Evolutionary conservation across 2,888 invertebrate genomes (phyloP).

Genomic region (Oxyscelio sp.): DNA sequence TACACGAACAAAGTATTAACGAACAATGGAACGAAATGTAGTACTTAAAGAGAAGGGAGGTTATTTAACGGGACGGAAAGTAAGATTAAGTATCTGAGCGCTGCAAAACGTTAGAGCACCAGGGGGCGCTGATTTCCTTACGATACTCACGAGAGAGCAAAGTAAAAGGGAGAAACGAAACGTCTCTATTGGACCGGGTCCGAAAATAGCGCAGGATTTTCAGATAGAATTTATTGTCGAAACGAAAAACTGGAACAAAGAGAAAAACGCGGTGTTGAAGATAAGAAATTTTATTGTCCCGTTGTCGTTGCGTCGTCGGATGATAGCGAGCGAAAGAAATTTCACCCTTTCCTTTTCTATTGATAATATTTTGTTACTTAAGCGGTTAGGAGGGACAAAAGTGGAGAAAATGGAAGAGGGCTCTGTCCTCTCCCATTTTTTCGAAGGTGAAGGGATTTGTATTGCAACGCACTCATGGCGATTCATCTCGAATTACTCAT

Average conservation of each 20-base stretch:
- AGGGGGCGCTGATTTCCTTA: conserved; percentile 38
- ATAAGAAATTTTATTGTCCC: conserved; percentile 83
- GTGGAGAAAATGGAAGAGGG: background rate
- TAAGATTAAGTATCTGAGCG: background rate
- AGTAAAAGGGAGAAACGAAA: conserved; percentile 66
- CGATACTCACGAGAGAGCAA: conserved; percentile 73
- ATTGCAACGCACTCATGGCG: too few species aligned
- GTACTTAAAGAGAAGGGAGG: conserved; percentile 1
- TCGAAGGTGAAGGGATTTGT: too few species aligned
- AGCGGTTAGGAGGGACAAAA: background rate
- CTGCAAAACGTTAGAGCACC: background rate
- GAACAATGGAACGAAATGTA: background rate
- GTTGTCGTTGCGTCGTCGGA: conserved; percentile 72
- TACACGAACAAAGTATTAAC: conserved; percentile 67
- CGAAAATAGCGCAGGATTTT: conserved; percentile 76
- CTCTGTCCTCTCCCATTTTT: too few species aligned
- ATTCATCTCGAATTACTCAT: too few species aligned
- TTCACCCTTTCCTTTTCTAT: background rate
- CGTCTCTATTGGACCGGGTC: conserved; percentile 74
- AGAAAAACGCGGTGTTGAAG: conserved; percentile 78
- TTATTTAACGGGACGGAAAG: background rate
- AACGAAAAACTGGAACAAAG: conserved; percentile 42
- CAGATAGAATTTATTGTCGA: conserved; percentile 78
- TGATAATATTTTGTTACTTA: background rate
- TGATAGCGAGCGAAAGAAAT: background rate